Base-by-base conservation (phyloP, 2,113 vertebrate species). In the Typhlomys cinereus region DNA sequence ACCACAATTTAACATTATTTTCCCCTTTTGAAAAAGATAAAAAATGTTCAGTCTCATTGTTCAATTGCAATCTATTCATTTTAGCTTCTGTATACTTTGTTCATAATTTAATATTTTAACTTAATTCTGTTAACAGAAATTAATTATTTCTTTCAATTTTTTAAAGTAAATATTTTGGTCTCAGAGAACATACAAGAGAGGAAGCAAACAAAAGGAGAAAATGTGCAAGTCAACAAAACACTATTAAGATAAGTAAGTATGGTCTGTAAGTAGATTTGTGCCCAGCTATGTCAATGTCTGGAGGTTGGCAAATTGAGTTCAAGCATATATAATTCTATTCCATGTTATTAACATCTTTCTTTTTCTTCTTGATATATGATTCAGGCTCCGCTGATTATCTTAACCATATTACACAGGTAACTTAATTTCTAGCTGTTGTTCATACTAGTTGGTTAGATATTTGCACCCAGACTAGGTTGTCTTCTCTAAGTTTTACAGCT, bases 221-320 rank as follows among this genome's bases (percentile, higher is more conserved):
- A 48, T 81, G 61, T 61, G 4, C 84, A 95, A 90, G 74, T 74
- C 87, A 95, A 85, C 92, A 92, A 85, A 87, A 46, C 66, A 79
- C 66, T 89, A 92, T 91, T 91, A 94, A 89, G 91, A 90, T 94
- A 39, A 96, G 59, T 50, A 91, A 94, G 69, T 64, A 90, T 31
- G 41, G 39, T 50, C 85, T 94, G 39, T 95, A 95, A 95, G 75
- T 96, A 85, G 85, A 87, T 96, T 95, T 94, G 81, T 93, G 81
- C 78, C 90, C 52, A 92, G 91, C 67, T 91, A 90, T 91, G 62
- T 82, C 81, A 93, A 48, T 85, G 87, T 36, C 74, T 89, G 69
- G 74, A 92, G 78, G 69, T 44, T 96, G 74, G 34, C 62, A 95
- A 96, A 97, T 95, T 85, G 89, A 96, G 70, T 95, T 96, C 76